Percentiles rank a stretch among this genome's conserved stretches.
phyloP scores from a whole-genome alignment of 2,888 invertebrate species.

The Meloe dianella region DNA sequence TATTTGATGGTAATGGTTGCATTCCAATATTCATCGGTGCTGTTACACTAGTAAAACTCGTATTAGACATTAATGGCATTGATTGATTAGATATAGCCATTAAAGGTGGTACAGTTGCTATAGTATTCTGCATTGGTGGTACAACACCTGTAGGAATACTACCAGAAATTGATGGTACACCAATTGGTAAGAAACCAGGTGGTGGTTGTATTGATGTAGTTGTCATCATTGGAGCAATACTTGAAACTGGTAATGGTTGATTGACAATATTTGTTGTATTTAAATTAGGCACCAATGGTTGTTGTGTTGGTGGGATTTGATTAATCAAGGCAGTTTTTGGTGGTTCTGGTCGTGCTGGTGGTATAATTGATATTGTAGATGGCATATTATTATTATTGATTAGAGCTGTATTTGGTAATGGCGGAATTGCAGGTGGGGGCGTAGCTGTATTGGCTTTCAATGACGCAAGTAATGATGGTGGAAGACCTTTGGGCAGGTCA shows the following conservation, averaged over 20 bases:
- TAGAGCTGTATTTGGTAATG: conserved; percentile 50
- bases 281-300: conserved; percentile 31
- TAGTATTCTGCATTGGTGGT: conserved; percentile 59
- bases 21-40: neutral
- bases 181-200: conserved; percentile 17
- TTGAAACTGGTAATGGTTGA: conserved; percentile 14
- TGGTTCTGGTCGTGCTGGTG: conserved; percentile 55
- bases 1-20: neutral
- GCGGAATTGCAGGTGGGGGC: conserved; percentile 51
- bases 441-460: conserved; percentile 63
- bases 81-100: conserved; percentile 30
- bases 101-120: conserved; percentile 40
- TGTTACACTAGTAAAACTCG: conserved; percentile 17
- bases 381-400: conserved; percentile 35
- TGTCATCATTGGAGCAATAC: conserved; percentile 25
- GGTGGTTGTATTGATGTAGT: conserved; percentile 21
- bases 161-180: conserved; percentile 43
- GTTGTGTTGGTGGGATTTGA: conserved; percentile 45
- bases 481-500: conserved; percentile 87
- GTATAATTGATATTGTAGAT: conserved; percentile 32
- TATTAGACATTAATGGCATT: conserved; percentile 22
- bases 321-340: conserved; percentile 60
- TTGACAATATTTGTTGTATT: neutral
- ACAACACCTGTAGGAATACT: conserved; percentile 63
- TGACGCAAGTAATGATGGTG: conserved; percentile 75